Base-by-base conservation (phyloP, 2,888 invertebrate genomes). In the Tridacna crocea region DNA sequence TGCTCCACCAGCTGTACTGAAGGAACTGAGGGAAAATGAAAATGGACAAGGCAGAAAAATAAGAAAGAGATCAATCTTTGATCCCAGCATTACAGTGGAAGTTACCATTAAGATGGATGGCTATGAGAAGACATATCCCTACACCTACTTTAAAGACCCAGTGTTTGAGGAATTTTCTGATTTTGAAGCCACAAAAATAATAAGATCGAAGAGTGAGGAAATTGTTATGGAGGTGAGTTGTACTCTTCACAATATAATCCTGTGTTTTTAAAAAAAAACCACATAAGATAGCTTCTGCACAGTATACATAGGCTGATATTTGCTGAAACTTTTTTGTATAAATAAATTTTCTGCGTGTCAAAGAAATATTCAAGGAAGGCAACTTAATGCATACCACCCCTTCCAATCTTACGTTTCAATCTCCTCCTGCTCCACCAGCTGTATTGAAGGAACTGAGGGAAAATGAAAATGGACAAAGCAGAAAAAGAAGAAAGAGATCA, bases 1-100 rank as follows among this genome's bases (percentile, higher is more conserved):
- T n/a, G 61, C 61, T 13, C 61, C 61, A 61, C 13, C 1, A n/a
- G 13, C 22, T 2, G 24, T 61, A 4, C 2, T 22, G 13, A 24
- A 61, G 13, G 61, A 61, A 61, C 15, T 61, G 22, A 22, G n/a
- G 13, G 61, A 61, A 24, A 61, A 61, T 26, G 61, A n/a, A 13
- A 13, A 22, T 13, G 36, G 36, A 36, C 36, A 4, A 8, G 36
- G 36, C 3, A 36, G 36, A 36, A 36, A 8, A 36, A 61, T 1
- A 24, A 3, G 22, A 22, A 22, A 61, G 22, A 3, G 61, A 61
- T 61, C 61, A 61, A 61, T 22, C 4, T n/a, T 13, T 24, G 61
- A 61, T 61, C n/a, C 13, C 24, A 61, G 61, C 61, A 61, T 61
- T 24, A 61, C 61, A 61, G 61, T 22, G 13, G 22, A 61, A 61